Evolutionary conservation across 1,140 invertebrate genomes (phyloP), one percentile per base, ranked within the genome.

Genomic region (Venustaconcha ellipsiformis): DNA sequence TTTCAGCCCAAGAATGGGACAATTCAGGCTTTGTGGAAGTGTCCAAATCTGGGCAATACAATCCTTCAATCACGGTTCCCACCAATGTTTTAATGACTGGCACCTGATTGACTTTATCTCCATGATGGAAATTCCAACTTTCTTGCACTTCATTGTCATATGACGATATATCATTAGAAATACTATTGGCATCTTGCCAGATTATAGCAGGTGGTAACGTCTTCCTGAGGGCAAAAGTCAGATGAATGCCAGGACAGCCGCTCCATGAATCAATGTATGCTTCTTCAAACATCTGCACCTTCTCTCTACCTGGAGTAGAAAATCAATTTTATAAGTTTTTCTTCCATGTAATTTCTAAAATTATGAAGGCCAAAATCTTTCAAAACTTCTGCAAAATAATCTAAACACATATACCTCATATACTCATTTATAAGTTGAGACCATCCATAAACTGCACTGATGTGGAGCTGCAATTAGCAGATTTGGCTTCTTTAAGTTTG

Each of bases 251-350:
- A n/a, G 73, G 67, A 60, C 63, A 23, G 11, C 63, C 55, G 20
- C 66, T 69, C n/a, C 14, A 26, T n/a, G 20, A 12, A 30, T 74
- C 73, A 17, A 74, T 57, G 57, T 74, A 70, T 12, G 59, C 58
- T 56, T 69, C 59, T 20, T 59, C 12, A 26, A 74, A 74, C 73
- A 74, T 64, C 14, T 67, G 64, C 4, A 74, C 57, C 15, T 18
- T 67, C 17, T 67, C 64, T 12, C 37, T 48, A 55, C 20, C 72
- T 74, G 63, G 1, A 72, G 23, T 68, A n/a, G 30, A 68, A n/a
- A 55, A 48, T 4, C 8, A 48, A 48, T 48, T 48, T 48, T 48
- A 48, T 48, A 11, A 48, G 11, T 48, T 48, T 8, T 48, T 48
- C 37, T 48, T 48, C 11, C 37, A 48, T 11, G 6, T 11, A 48